Conservation (phyloP, 2,113 vertebrate species). For the Dryoscopus gambensis region DNA sequence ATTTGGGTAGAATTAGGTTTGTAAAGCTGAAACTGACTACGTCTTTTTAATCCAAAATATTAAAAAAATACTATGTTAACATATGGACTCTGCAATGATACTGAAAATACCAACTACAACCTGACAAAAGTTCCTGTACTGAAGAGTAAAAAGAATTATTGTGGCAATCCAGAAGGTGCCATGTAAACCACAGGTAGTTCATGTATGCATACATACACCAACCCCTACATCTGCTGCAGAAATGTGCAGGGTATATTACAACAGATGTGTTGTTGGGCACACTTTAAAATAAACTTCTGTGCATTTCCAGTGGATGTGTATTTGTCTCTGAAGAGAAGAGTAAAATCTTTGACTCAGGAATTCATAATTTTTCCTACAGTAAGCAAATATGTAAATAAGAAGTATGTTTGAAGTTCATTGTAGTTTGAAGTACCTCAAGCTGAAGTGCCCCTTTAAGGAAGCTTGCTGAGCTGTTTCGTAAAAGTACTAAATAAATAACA, state of each 20-base stretch:
- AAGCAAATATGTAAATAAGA: neutral
- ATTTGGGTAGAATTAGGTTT: neutral
- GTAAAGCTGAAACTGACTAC: neutral
- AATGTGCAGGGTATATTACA: neutral
- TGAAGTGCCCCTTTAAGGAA: constrained; percentile 18
- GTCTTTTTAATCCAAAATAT: neutral
- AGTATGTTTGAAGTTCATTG: neutral
- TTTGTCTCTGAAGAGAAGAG: neutral
- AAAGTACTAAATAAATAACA: constrained; percentile 35
- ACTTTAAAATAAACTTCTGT: neutral
- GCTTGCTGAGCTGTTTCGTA: constrained; percentile 1
- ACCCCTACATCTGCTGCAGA: neutral
- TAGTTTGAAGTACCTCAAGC: neutral
- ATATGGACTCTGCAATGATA: neutral
- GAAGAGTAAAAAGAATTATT: neutral
- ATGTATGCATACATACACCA: neutral
- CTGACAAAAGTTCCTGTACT: neutral
- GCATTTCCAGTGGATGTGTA: neutral
- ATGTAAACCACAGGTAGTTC: neutral
- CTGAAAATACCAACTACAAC: neutral
- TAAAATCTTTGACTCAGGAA: neutral
- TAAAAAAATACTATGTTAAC: neutral
- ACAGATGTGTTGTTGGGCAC: neutral
- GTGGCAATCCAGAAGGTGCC: neutral
- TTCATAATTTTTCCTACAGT: neutral